Evolutionary conservation across 2,113 vertebrate genomes (phyloP).

Genomic region (Notechis scutatus): DNA sequence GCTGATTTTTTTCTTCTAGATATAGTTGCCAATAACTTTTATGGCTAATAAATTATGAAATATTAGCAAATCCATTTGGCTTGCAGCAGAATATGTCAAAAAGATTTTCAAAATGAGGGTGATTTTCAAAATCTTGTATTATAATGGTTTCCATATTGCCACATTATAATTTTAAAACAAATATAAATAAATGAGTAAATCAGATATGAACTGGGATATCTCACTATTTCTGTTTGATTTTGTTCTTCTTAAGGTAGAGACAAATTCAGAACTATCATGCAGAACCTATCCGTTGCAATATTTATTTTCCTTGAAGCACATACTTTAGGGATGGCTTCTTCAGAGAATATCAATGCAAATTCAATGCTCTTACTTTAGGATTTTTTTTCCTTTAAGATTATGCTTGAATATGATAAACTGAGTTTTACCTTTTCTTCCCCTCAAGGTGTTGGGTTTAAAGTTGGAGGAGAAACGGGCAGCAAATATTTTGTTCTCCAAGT

Average conservation of each 20-base stretch:
- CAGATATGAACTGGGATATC: neutral
- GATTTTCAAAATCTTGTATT: neutral
- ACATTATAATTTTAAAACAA: neutral
- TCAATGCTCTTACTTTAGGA: neutral
- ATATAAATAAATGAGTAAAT: neutral
- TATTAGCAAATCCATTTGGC: constrained; percentile 2
- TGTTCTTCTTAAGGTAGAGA: neutral
- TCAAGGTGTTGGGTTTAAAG: constrained; percentile 93
- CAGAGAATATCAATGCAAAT: neutral
- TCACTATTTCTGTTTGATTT: neutral
- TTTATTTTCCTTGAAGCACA: neutral
- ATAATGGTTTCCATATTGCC: neutral
- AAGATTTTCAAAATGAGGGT: neutral
- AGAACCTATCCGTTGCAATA: neutral
- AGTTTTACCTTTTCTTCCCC: constrained; percentile 19
- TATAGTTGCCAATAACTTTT: neutral
- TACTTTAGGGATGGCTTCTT: neutral
- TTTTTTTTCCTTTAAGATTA: neutral
- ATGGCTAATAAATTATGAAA: neutral
- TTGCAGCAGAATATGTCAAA: neutral
- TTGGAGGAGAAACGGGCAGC: constrained; percentile 82
- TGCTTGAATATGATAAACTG: constrained; percentile 26
- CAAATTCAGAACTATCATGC: neutral
- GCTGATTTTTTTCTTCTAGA: constrained; percentile 14
- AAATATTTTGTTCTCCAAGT: constrained; percentile 94